Evolutionary conservation across 2,888 invertebrate species (phyloP).

Genomic region (Apomyelois bistriatella): DNA sequence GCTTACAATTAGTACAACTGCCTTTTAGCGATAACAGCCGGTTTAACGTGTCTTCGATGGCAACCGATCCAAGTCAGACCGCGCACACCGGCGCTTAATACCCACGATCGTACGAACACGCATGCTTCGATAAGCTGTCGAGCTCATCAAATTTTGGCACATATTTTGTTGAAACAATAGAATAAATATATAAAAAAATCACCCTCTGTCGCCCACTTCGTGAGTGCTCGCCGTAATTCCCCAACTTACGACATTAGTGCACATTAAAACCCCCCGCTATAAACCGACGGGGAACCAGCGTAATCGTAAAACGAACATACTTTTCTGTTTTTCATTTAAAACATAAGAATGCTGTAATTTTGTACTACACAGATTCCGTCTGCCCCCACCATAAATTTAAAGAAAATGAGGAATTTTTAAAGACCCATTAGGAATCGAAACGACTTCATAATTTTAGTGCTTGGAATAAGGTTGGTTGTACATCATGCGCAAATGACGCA

Average conservation of each 20-base stretch:
- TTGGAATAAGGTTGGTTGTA: neutral
- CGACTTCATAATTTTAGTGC: constrained; percentile 4
- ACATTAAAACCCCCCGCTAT: constrained; percentile 30
- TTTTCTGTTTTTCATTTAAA: constrained; percentile 11
- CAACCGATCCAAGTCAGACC: no score
- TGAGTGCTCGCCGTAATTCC: constrained; percentile 32
- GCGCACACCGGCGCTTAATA: no score
- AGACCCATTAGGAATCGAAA: constrained; percentile 8
- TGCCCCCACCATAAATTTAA: constrained; percentile 10
- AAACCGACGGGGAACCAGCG: neutral
- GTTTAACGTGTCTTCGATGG: no score
- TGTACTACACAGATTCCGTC: constrained; percentile 11
- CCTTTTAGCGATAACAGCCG: no score
- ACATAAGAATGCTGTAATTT: constrained; percentile 8
- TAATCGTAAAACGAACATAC: constrained; percentile 9
- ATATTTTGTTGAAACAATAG: no score
- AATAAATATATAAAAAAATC: neutral
- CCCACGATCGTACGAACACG: no score
- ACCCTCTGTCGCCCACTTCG: constrained; percentile 22
- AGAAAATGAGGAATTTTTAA: constrained; percentile 13
- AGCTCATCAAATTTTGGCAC: no score
- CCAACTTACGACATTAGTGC: constrained; percentile 29
- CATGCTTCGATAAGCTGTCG: no score
- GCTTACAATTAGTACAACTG: no score
- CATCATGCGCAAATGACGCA: neutral